Conservation (phyloP, 1,140 invertebrate genomes). For the Drosophila elegans region DNA sequence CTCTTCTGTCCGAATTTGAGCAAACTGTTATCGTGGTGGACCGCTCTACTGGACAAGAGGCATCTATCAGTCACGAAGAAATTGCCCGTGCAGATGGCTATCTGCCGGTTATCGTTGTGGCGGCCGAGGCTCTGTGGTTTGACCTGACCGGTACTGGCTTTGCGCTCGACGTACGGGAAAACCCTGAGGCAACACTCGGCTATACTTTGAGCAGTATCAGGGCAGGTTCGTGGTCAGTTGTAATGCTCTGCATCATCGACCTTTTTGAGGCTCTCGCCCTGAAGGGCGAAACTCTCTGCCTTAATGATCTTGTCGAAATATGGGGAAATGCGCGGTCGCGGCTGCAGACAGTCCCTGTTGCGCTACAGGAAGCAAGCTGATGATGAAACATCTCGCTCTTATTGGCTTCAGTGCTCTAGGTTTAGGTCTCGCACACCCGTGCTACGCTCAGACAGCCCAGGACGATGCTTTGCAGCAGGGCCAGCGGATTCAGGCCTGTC, state of each 20-base stretch:
- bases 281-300: neutral
- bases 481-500: neutral
- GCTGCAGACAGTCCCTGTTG: constrained; percentile 1
- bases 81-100: constrained; percentile 1
- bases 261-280: neutral
- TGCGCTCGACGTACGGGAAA: neutral
- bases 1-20: neutral
- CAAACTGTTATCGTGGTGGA: neutral
- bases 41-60: neutral
- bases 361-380: neutral
- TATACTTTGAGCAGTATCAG: neutral
- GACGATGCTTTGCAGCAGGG: neutral
- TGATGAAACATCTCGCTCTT: neutral
- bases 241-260: neutral
- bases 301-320: neutral
- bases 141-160: neutral
- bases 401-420: neutral
- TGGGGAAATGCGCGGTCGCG: neutral
- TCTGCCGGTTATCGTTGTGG: neutral
- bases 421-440: neutral
- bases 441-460: neutral
- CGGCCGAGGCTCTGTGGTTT: constrained; percentile 1
- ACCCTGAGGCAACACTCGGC: neutral
- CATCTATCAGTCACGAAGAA: neutral
- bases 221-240: neutral